These are phyloP conservation scores for Decapterus maruadsi DNA, from an alignment of 2,797 vertebrate genomes.

Conservation along the genomic window DNA sequence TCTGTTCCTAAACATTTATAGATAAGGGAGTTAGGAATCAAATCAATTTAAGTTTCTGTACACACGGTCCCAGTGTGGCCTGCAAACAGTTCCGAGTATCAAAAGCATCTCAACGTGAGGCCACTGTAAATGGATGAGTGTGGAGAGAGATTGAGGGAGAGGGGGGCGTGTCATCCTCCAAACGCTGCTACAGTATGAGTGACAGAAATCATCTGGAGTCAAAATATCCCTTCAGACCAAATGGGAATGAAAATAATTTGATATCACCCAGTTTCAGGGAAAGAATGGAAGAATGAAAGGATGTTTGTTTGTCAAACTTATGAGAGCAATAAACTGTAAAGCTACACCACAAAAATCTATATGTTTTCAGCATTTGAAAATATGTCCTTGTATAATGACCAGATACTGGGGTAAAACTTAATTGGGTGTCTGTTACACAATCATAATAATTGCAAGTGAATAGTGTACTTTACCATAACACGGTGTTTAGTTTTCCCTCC, in stretches of 20 bases:
- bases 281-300: background rate
- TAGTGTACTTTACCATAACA: slow-evolving; percentile 60
- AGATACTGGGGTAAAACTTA: slow-evolving; percentile 14
- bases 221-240: slow-evolving; percentile 31
- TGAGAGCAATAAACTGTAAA: slow-evolving; percentile 24
- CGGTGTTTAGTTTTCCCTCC: slow-evolving; percentile 42
- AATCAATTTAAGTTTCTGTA: slow-evolving; percentile 89
- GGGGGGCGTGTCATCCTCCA: slow-evolving; percentile 39
- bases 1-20: slow-evolving; percentile 88
- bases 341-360: background rate
- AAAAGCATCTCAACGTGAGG: slow-evolving; percentile 81
- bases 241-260: slow-evolving; percentile 13
- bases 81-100: slow-evolving; percentile 82
- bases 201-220: slow-evolving; percentile 55
- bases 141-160: slow-evolving; percentile 24
- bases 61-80: slow-evolving; percentile 82
- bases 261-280: background rate
- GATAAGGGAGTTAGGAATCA: slow-evolving; percentile 90
- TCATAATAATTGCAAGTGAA: slow-evolving; percentile 53
- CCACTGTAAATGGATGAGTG: slow-evolving; percentile 85
- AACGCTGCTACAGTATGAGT: slow-evolving; percentile 30
- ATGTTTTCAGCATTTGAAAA: background rate
- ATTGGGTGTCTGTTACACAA: slow-evolving; percentile 29
- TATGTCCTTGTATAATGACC: slow-evolving; percentile 11
- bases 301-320: slow-evolving; percentile 19